Base-by-base conservation (phyloP, 2,797 vertebrate genomes). In the Tapirus indicus region DNA sequence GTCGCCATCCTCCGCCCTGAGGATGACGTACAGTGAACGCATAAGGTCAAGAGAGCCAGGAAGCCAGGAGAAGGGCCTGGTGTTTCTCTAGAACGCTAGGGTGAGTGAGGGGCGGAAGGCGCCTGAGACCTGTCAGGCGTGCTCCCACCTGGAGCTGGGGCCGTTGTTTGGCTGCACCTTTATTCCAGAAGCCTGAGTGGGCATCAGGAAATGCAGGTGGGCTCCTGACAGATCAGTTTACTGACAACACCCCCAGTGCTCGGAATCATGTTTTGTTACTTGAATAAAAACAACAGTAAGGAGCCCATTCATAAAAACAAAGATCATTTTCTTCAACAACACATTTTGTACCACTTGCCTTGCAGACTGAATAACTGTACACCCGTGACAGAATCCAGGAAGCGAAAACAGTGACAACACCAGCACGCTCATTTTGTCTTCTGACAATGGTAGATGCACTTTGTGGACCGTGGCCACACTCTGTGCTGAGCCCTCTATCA, bases 171-270 rank as follows among this genome's bases (percentile, higher is more conserved):
- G 29, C 68, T 52, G 29, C 2, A 79, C 47, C 92, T 86, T 96
- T 72, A 77, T 64, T 94, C 69, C 41, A 91, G 83, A 89, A 96
- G 64, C 12, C 10, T 1, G 23, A 90, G 80, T 27, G 41, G 77
- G 29, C 5, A 12, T 52, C 2, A 52, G 96, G 89, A 97, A 98
- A 92, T 17, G 54, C 79, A n/a, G 82, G 41, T 21, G 71, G 64
- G 95, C 82, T 92, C 91, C 69, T 79, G 83, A 95, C 86, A 71
- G 66, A 38, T 92, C 92, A 64, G 60, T 87, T 84, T 71, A 84
- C 69, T 77, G 94, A 98, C 71, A 94, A 94, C 90, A 72, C 72
- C 87, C 88, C 96, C 32, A 54, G 58, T 82, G 44, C 29, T 97
- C 60, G 77, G 88, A 96, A 96, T 94, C 97, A 94, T 1, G 0